A percentile compares a stretch with the other conserved stretches of the same genome.
phyloP scores from a whole-genome alignment of 2,113 vertebrate genomes.

The Leptosomus discolor region DNA sequence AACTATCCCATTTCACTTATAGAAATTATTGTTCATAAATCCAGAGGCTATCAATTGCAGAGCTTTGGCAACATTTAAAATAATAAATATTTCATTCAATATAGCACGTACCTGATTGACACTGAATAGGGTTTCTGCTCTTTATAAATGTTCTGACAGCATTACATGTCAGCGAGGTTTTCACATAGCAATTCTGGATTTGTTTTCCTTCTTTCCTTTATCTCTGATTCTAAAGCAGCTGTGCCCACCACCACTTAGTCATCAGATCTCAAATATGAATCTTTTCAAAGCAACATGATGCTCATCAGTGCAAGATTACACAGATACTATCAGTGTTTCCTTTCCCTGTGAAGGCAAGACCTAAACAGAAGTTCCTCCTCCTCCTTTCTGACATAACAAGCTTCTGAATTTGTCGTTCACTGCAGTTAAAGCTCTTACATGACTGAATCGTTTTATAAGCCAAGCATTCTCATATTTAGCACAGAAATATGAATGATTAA shows the following conservation, averaged over 20 bases:
- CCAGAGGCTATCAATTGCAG: background rate
- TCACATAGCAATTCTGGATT: conserved; percentile 43
- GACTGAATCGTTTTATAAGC: conserved; percentile 22
- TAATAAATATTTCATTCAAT: conserved; percentile 37
- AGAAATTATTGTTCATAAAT: conserved; percentile 7
- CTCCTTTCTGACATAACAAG: conserved; percentile 71
- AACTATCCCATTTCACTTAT: background rate
- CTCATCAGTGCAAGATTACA: conserved; percentile 55
- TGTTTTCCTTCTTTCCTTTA: conserved; percentile 56
- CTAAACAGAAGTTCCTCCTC: conserved; percentile 70
- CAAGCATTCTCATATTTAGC: background rate
- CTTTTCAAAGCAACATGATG: conserved; percentile 46
- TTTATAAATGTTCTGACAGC: conserved; percentile 46
- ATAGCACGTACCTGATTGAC: conserved; percentile 63
- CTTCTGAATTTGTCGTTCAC: conserved; percentile 59
- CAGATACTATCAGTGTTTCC: conserved; percentile 58
- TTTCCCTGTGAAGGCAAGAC: conserved; percentile 60
- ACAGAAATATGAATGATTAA: conserved; percentile 18
- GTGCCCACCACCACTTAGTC: conserved; percentile 50
- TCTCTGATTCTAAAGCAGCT: conserved; percentile 56
- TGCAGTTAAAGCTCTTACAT: conserved; percentile 42
- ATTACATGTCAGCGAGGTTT: conserved; percentile 47
- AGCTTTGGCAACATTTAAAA: conserved; percentile 20
- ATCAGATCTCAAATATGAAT: conserved; percentile 43
- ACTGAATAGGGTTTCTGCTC: conserved; percentile 42